These are phyloP conservation scores for Epinephelus awoara DNA, from an alignment of 2,797 vertebrate genomes.

Conservation along the genomic window DNA sequence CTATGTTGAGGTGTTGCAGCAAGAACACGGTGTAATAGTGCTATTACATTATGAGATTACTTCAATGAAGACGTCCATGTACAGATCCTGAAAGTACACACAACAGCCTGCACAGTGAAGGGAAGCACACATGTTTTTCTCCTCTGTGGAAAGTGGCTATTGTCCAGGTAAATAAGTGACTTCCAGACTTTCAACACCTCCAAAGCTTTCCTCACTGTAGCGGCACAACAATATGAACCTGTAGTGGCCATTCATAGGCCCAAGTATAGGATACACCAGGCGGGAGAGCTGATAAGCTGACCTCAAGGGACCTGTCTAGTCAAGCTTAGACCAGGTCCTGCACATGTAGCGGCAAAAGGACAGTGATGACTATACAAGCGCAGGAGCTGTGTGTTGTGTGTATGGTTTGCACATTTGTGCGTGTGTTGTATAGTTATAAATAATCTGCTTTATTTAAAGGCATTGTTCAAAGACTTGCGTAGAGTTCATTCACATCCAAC, in stretches of 20 bases:
- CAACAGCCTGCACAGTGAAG: background rate
- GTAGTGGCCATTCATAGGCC: conserved; percentile 47
- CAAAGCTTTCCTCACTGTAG: conserved; percentile 35
- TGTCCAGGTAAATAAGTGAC: conserved; percentile 67
- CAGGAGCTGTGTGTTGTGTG: background rate
- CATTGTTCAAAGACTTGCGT: conserved; percentile 10
- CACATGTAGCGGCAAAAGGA: conserved; percentile 24
- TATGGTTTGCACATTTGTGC: background rate
- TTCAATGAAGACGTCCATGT: conserved; percentile 13
- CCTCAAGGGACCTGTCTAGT: conserved; percentile 42
- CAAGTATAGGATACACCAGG: conserved; percentile 60
- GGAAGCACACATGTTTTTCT: conserved; percentile 68
- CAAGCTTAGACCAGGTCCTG: background rate
- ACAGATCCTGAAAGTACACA: conserved; percentile 25
- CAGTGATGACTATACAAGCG: conserved; percentile 43
- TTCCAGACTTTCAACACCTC: conserved; percentile 62
- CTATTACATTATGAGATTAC: conserved; percentile 24
- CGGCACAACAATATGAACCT: conserved; percentile 62
- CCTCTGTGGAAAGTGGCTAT: conserved; percentile 64
- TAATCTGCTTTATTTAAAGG: background rate
- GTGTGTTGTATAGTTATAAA: background rate
- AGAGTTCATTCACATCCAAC: conserved; percentile 9
- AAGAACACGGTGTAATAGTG: conserved; percentile 20
- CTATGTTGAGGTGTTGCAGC: conserved; percentile 40
- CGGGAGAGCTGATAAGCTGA: conserved; percentile 63